Base-by-base conservation (phyloP, 2,888 invertebrate genomes). In the Arrhopalites spinosus region DNA sequence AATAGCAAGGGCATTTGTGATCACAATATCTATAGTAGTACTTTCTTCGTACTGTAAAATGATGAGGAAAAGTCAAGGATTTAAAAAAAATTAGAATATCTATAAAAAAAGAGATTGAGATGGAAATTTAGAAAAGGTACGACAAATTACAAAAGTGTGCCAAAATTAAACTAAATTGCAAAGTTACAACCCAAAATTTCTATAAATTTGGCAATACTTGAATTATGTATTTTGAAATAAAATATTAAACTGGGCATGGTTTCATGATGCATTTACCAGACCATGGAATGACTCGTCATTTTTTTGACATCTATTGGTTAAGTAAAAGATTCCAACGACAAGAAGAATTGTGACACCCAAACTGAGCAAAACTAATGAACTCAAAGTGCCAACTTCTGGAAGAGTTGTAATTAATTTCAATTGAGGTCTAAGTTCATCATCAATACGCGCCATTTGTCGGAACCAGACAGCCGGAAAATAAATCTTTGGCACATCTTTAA, bases 391-490 rank as follows among this genome's bases (percentile, higher is more conserved):
- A 77, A 89, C 86, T 72, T 86, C 84, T 0, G 89, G 87, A 69
- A 90, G 80, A 11, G 87, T 84, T n/a, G 90, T 84, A 0, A 91
- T 85, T 3, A 87, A 82, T 75, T 88, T 87, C 0, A 90, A 88
- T 84, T 88, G 81, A 0, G 83, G 82, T 0, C 91, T 90, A 81
- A 91, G 88, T 30, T 89, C 86, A 3, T 88, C 85, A 56, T 89
- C 89, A 11, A 90, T 85, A 66, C 85, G 84, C 64, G 91, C 90
- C 80, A 88, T 88, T 85, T 93, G 92, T 0, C 88, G 87, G 86
- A 94, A 93, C 92, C 92, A 93, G 84, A 93, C 87, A 87, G 91
- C 89, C 1, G 93, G 93, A 84, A 89, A 87, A 59, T 89, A 88
- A 74, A 89, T 86, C 20, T 86, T 87, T 0, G 85, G 86, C 15